Evolutionary conservation across 2,797 vertebrate genomes (phyloP).

Genomic region (Myoxocephalus aenaeus): DNA sequence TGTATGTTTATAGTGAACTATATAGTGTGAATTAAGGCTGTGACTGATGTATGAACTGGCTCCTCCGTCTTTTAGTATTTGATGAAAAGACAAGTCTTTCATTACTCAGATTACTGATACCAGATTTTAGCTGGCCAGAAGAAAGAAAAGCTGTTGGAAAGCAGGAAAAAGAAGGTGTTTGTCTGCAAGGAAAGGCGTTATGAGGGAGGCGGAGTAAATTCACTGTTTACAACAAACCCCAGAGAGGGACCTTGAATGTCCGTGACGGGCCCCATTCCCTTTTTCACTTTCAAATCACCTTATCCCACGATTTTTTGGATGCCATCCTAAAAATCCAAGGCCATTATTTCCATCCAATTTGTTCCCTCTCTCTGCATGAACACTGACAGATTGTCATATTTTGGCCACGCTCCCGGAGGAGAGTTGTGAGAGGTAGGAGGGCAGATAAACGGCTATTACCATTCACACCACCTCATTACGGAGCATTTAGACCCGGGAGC

Average conservation of each 20-base stretch:
- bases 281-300: slow-evolving; percentile 82
- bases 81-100: slow-evolving; percentile 44
- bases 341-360: slow-evolving; percentile 83
- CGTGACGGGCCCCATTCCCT: slow-evolving; percentile 62
- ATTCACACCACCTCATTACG: slow-evolving; percentile 79
- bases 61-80: slow-evolving; percentile 39
- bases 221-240: slow-evolving; percentile 70
- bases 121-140: slow-evolving; percentile 48
- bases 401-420: slow-evolving; percentile 81
- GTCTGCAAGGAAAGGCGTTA: slow-evolving; percentile 57
- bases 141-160: slow-evolving; percentile 45
- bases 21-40: slow-evolving; percentile 20
- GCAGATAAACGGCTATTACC: slow-evolving; percentile 82
- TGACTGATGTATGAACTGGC: slow-evolving; percentile 36
- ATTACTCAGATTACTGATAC: slow-evolving; percentile 44
- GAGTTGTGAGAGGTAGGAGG: slow-evolving; percentile 76
- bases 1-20: slow-evolving; percentile 2
- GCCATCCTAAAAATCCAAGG: slow-evolving; percentile 78
- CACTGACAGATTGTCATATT: slow-evolving; percentile 84
- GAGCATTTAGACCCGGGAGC: slow-evolving; percentile 78
- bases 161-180: slow-evolving; percentile 53
- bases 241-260: slow-evolving; percentile 76
- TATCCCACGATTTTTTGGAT: slow-evolving; percentile 74
- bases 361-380: slow-evolving; percentile 73
- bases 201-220: slow-evolving; percentile 65